phyloP scores from a whole-genome alignment of 2,888 invertebrate genomes.

The Alviniconcha strummeri region DNA sequence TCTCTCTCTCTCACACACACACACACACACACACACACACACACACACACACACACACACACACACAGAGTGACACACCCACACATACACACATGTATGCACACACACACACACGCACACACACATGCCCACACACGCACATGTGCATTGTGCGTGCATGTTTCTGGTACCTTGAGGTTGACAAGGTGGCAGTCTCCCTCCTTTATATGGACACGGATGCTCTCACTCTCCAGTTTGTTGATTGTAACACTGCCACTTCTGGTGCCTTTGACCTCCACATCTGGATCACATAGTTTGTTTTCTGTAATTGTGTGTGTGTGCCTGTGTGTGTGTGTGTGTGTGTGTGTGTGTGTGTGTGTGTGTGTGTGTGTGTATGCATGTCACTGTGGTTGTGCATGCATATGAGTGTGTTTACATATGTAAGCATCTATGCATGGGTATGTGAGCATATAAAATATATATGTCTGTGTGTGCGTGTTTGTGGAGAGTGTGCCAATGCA shows the following conservation, averaged over 20 bases:
- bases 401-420: too few relatives aligned
- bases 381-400: too few relatives aligned
- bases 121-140: neutral
- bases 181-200: conserved; percentile 1
- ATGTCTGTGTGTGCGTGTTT: neutral
- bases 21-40: neutral
- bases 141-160: neutral
- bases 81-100: neutral
- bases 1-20: conserved; percentile 6
- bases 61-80: neutral
- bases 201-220: neutral
- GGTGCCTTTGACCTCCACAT: neutral
- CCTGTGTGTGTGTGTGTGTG: too few relatives aligned
- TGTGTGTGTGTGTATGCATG: too few relatives aligned
- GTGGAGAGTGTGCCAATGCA: too few relatives aligned
- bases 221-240: neutral
- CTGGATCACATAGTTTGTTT: too few relatives aligned
- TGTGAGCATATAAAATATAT: neutral
- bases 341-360: too few relatives aligned
- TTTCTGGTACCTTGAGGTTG: neutral
- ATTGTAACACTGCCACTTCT: neutral
- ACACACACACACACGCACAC: neutral
- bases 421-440: too few relatives aligned
- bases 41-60: neutral
- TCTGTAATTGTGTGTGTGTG: too few relatives aligned